Evolutionary conservation across 1,140 invertebrate species (phyloP).

Genomic region (Sitophilus oryzae): DNA sequence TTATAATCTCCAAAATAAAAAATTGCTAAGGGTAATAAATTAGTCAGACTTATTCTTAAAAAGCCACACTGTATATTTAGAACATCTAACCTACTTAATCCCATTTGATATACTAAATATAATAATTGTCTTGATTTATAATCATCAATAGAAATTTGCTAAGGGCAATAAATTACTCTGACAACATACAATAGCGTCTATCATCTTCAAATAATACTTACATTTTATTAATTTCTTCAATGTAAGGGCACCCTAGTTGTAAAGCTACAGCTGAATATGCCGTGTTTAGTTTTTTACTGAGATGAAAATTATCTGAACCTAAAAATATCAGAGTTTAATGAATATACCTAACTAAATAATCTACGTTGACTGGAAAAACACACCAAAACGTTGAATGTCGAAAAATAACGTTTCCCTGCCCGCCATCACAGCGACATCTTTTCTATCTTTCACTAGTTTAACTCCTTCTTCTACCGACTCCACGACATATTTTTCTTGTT

Average conservation of each 20-base stretch:
- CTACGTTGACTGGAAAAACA: too few species aligned
- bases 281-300: slow-evolving; percentile 66
- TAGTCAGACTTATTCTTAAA: too few species aligned
- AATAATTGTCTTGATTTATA: too few species aligned
- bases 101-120: too few species aligned
- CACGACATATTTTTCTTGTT: slow-evolving; percentile 48
- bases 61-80: too few species aligned
- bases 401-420: slow-evolving; percentile 65
- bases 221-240: slow-evolving; percentile 63
- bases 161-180: too few species aligned
- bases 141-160: too few species aligned
- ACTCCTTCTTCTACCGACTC: slow-evolving; percentile 62
- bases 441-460: slow-evolving; percentile 50
- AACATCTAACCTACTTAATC: too few species aligned
- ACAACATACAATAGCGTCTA: neutral
- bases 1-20: too few species aligned
- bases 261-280: slow-evolving; percentile 66
- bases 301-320: slow-evolving; percentile 62
- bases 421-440: slow-evolving; percentile 56
- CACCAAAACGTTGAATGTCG: slow-evolving; percentile 63
- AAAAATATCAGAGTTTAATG: too few species aligned
- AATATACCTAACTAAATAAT: neutral
- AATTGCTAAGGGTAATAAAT: too few species aligned
- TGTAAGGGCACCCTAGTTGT: slow-evolving; percentile 64
- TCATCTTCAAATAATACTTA: slow-evolving; percentile 36